Evolutionary conservation across 2,888 invertebrate genomes (phyloP).

Genomic region (Pseudoips prasinana): DNA sequence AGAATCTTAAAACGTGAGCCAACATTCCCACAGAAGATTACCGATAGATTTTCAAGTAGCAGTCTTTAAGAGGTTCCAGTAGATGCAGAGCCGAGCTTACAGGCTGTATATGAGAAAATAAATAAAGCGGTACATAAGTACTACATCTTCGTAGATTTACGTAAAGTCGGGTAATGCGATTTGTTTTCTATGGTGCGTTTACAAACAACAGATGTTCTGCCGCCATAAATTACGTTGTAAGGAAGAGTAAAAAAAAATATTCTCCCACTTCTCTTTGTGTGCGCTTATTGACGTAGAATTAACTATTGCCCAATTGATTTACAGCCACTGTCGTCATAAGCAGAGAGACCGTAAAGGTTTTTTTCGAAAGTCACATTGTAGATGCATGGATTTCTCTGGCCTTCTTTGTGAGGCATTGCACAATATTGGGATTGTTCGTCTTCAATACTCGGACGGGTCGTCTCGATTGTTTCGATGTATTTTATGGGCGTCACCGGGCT

Average conservation of each 20-base stretch:
- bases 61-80: no score
- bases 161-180: conserved; percentile 11
- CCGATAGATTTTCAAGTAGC: no score
- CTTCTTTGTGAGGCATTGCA: conserved; percentile 73
- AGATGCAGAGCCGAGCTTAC: no score
- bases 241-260: conserved; percentile 37
- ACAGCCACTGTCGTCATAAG: conserved; percentile 45
- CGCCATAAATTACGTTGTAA: conserved; percentile 39
- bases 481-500: conserved; percentile 67
- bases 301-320: conserved; percentile 67
- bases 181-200: conserved; percentile 19
- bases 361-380: conserved; percentile 64
- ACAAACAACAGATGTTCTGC: conserved; percentile 37
- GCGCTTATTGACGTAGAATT: conserved; percentile 46
- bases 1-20: no score
- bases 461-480: conserved; percentile 68
- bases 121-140: no score
- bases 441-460: conserved; percentile 51
- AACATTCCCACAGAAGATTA: no score
- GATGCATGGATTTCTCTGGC: conserved; percentile 68
- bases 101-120: no score
- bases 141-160: no score
- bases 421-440: conserved; percentile 62
- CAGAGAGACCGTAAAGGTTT: conserved; percentile 43
- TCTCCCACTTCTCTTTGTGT: conserved; percentile 34